Percentiles rank a stretch among this genome's conserved stretches.
Conservation (phyloP, 2,888 invertebrate genomes). For the Anticlea derivata region DNA sequence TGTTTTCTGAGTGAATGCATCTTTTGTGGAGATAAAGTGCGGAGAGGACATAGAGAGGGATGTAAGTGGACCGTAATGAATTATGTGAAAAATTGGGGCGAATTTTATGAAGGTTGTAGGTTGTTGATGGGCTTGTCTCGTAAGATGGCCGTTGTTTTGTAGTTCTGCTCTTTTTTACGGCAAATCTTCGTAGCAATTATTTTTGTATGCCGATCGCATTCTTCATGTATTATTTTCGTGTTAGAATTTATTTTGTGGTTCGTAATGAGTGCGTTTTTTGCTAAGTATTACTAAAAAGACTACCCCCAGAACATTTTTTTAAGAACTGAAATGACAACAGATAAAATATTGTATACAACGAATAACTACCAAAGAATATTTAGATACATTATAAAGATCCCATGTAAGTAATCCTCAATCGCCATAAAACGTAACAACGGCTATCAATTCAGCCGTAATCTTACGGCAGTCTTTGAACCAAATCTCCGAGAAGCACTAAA, state of each 20-base stretch:
- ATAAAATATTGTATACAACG: too few species aligned
- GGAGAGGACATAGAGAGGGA: conserved; percentile 31
- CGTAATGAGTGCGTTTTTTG: too few species aligned
- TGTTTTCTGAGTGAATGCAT: conserved; percentile 11
- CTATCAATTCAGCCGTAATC: conserved; percentile 25
- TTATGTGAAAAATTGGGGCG: conserved; percentile 34
- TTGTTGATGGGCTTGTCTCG: conserved; percentile 20
- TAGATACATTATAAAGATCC: neutral
- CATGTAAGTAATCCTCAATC: conserved; percentile 1
- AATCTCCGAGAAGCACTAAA: conserved; percentile 54
- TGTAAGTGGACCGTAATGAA: conserved; percentile 36
- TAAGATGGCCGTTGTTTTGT: conserved; percentile 16
- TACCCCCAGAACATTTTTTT: too few species aligned
- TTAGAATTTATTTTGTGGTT: too few species aligned
- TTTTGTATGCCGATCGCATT: too few species aligned
- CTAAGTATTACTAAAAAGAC: too few species aligned
- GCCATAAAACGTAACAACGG: conserved; percentile 18
- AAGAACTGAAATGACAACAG: too few species aligned
- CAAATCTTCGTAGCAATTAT: too few species aligned
- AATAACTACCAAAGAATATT: too few species aligned
- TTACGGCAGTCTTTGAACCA: conserved; percentile 22
- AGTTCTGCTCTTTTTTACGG: neutral
- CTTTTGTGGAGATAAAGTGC: conserved; percentile 45
- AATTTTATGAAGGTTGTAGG: conserved; percentile 23
- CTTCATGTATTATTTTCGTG: too few species aligned